Evolutionary conservation across 2,888 invertebrate genomes (phyloP).

Genomic region (Chrysolina oricalcia): DNA sequence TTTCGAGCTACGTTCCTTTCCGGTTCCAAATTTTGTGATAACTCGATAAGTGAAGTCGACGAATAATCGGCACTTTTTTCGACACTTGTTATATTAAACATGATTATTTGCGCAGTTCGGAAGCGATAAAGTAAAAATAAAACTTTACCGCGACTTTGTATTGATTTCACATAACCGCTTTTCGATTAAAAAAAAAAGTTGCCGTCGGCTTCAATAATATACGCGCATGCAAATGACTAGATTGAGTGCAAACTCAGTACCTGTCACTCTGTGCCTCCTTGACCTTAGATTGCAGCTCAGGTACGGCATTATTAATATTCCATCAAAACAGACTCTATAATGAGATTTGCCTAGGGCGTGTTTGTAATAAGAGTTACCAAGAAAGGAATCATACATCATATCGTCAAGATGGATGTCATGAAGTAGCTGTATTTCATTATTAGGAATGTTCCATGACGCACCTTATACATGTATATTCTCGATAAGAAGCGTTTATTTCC

Average conservation of each 20-base stretch:
- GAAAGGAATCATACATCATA: constrained; percentile 26
- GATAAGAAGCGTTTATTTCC: neutral
- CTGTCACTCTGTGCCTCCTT: constrained; percentile 15
- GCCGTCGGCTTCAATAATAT: neutral
- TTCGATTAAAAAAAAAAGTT: too few species aligned
- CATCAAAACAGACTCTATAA: constrained; percentile 32
- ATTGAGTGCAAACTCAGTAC: neutral
- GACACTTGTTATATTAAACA: too few species aligned
- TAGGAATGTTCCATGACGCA: neutral
- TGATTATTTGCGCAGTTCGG: too few species aligned
- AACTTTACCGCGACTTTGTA: too few species aligned
- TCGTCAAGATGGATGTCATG: constrained; percentile 27
- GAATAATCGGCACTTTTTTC: too few species aligned
- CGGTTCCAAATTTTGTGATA: too few species aligned
- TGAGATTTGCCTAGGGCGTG: constrained; percentile 30
- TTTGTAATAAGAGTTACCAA: constrained; percentile 31
- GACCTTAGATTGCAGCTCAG: constrained; percentile 3
- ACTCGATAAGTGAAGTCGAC: too few species aligned
- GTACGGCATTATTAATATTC: constrained; percentile 32
- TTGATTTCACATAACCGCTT: too few species aligned
- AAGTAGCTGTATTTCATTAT: constrained; percentile 30
- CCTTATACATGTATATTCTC: neutral
- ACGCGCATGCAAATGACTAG: neutral
- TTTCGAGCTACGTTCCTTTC: too few species aligned
- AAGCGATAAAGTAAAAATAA: too few species aligned